phyloP scores from a whole-genome alignment of 2,888 invertebrate genomes.

The Formica aserva region DNA sequence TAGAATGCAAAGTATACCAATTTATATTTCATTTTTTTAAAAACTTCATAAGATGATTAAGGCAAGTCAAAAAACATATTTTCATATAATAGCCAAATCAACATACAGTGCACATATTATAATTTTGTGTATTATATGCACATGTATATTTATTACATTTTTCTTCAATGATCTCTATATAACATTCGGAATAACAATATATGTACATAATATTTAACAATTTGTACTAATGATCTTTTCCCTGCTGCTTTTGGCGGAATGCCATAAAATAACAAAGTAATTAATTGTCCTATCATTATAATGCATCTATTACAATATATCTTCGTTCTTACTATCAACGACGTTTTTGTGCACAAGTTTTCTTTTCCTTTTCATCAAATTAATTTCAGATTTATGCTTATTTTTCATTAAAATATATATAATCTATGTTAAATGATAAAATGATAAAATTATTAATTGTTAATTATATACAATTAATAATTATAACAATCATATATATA shows the following conservation, averaged over 20 bases:
- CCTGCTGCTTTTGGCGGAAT: constrained; percentile 38
- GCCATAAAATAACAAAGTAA: constrained; percentile 57
- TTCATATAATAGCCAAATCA: constrained; percentile 17
- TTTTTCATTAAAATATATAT: not conserved
- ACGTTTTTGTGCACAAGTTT: constrained; percentile 13
- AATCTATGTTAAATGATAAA: constrained; percentile 14
- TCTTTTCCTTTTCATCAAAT: not conserved
- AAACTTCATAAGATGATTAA: not conserved
- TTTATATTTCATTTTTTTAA: not conserved
- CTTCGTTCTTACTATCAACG: not conserved
- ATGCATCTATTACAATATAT: constrained; percentile 16
- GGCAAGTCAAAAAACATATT: constrained; percentile 13
- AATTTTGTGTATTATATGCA: constrained; percentile 2
- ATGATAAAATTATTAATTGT: constrained; percentile 26
- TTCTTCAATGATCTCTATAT: constrained; percentile 63
- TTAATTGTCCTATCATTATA: not conserved
- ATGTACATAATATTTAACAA: constrained; percentile 74
- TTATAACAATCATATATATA: not conserved
- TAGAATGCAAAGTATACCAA: constrained; percentile 8
- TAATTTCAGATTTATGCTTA: not conserved
- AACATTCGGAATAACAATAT: constrained; percentile 65
- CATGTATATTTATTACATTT: constrained; percentile 17
- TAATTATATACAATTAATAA: constrained; percentile 31
- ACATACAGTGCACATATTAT: not conserved
- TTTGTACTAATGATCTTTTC: constrained; percentile 70